Base-by-base conservation (phyloP, 1,140 invertebrate species). In the Vanessa tameamea region DNA sequence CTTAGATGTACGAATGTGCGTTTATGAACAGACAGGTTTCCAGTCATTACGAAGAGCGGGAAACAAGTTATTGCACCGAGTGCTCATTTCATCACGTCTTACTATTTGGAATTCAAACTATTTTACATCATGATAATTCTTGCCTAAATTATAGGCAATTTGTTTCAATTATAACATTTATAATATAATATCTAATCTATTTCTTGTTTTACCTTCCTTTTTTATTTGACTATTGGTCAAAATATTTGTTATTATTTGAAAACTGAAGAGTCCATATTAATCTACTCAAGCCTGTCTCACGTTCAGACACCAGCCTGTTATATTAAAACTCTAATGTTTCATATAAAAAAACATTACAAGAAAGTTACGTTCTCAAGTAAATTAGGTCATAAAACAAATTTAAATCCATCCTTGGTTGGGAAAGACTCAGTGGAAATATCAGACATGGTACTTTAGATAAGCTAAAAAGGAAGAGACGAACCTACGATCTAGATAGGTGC, bases 401-500 rank as follows among this genome's bases (percentile, higher is more conserved):
- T 37, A 31, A 61, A 37, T 37, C 15, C 14, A 61, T 37, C 57
- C 57, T 61, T 14, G 31, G 15, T 61, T 61, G 31, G 57, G 26
- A 61, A 26, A 66, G n/a, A 50, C 31, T 51, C 67, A 48, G 20
- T 64, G 64, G 67, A 71, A 65, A 51, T 78, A 76, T 76, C 47
- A 70, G 69, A 73, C 69, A 13, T 50, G 43, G 48, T 66, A 77
- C 55, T 73, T 67, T 70, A 78, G 73, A 80, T 78, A 79, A 78
- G 71, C 65, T 75, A 78, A 78, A 82, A 78, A 70, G 67, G 75
- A 77, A 76, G 71, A 77, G 70, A 77, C 75, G 51, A 71, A 76
- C 76, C 79, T 74, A 65, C 73, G 66, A 77, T 78, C 78, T 69
- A 77, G 68, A 76, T 77, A 78, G 76, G 76, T 81, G 72, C 70